phyloP scores from a whole-genome alignment of 2,888 invertebrate genomes.

The Eupithecia subumbrata region DNA sequence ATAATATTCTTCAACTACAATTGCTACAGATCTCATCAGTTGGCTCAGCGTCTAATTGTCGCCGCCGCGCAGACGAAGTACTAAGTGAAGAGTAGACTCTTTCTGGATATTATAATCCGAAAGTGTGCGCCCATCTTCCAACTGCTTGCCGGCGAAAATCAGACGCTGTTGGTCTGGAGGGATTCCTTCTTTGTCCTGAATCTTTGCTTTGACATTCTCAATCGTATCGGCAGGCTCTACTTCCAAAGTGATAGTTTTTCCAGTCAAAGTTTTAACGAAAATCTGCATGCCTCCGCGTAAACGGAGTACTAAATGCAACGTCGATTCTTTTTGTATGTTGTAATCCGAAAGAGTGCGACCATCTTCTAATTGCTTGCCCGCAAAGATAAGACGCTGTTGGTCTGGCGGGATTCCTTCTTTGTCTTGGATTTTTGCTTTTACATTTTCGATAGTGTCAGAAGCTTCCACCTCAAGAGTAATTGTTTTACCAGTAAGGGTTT shows the following conservation, averaged over 20 bases:
- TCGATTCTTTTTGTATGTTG: slow-evolving; percentile 62
- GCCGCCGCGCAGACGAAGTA: slow-evolving; percentile 34
- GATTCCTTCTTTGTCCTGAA: slow-evolving; percentile 59
- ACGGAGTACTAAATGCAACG: slow-evolving; percentile 57
- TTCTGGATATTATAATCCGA: slow-evolving; percentile 60
- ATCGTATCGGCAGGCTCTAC: slow-evolving; percentile 56
- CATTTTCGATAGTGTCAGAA: slow-evolving; percentile 63
- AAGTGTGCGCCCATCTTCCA: slow-evolving; percentile 56
- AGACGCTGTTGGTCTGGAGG: slow-evolving; percentile 59
- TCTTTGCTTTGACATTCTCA: slow-evolving; percentile 57
- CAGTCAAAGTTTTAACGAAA: slow-evolving; percentile 58
- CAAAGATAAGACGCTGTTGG: slow-evolving; percentile 60
- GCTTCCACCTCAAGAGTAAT: slow-evolving; percentile 60
- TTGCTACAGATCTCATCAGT: slow-evolving; percentile 39
- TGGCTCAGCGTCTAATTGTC: slow-evolving; percentile 44
- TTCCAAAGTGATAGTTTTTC: slow-evolving; percentile 56
- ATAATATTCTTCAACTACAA: slow-evolving; percentile 35
- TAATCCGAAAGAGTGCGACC: slow-evolving; percentile 61
- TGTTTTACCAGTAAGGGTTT: slow-evolving; percentile 60
- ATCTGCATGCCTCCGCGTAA: slow-evolving; percentile 63
- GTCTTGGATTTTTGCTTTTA: slow-evolving; percentile 61
- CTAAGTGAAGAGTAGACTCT: slow-evolving; percentile 53
- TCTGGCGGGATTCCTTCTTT: slow-evolving; percentile 64
- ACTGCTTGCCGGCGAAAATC: slow-evolving; percentile 57
- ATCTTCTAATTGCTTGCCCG: slow-evolving; percentile 61